A percentile compares a stretch with the other conserved stretches of the same genome.
phyloP scores from a whole-genome alignment of 1,140 invertebrate species.

The Coenobita brevimanus region DNA sequence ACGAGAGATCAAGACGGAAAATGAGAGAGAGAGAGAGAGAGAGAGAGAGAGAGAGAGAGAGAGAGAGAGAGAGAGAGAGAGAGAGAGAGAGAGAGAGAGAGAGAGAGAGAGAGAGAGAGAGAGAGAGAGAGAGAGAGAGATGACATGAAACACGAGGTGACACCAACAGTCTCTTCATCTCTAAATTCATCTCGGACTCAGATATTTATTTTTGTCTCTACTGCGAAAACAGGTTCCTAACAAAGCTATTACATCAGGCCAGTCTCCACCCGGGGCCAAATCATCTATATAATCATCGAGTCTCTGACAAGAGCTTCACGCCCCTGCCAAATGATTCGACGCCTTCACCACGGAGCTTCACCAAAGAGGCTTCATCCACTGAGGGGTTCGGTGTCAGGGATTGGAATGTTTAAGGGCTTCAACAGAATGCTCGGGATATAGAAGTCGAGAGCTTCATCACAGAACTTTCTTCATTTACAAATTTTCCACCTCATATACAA shows the following conservation, averaged over 20 bases:
- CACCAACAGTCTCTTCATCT: too few relatives aligned
- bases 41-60: not conserved
- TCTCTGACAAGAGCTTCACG: conserved; percentile 46
- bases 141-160: too few relatives aligned
- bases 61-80: conserved; percentile 27
- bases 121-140: conserved; percentile 7
- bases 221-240: conserved; percentile 36
- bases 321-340: conserved; percentile 31
- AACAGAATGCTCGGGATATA: too few relatives aligned
- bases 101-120: conserved; percentile 22
- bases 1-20: not conserved
- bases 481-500: too few relatives aligned
- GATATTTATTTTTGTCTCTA: conserved; percentile 30
- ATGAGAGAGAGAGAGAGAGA: not conserved
- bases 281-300: conserved; percentile 44
- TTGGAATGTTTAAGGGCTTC: too few relatives aligned
- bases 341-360: not conserved
- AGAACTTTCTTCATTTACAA: too few relatives aligned
- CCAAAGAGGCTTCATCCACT: not conserved
- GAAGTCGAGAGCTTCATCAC: too few relatives aligned
- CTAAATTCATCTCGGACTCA: conserved; percentile 25
- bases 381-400: too few relatives aligned
- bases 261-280: conserved; percentile 12
- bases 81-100: conserved; percentile 13
- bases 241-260: conserved; percentile 42